A percentile compares a stretch with the other conserved stretches of the same genome.
phyloP scores from a whole-genome alignment of 2,797 vertebrate genomes.

The Alca torda region DNA sequence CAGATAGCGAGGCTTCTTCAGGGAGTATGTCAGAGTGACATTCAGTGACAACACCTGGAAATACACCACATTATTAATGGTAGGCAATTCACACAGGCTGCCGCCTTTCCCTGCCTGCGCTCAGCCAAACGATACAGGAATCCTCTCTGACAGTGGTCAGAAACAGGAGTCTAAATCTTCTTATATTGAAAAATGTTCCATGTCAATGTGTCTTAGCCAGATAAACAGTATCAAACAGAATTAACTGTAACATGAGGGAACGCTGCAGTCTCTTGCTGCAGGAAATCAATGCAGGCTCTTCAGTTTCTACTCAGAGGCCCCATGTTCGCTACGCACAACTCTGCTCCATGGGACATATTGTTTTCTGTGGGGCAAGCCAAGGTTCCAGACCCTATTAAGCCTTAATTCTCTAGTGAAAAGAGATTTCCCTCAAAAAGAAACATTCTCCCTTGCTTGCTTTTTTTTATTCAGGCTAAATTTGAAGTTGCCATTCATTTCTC shows the following conservation, averaged over 20 bases:
- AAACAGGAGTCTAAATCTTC: slow-evolving; percentile 13
- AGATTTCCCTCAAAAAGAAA: neutral
- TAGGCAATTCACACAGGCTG: slow-evolving; percentile 2
- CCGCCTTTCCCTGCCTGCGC: neutral
- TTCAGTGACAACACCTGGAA: slow-evolving; percentile 43
- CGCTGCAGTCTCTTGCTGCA: neutral
- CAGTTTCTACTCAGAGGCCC: neutral
- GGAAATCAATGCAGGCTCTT: neutral
- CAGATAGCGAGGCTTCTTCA: neutral
- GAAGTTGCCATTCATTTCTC: neutral
- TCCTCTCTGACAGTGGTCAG: slow-evolving; percentile 29
- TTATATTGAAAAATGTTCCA: neutral
- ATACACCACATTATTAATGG: neutral
- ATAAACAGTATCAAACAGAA: slow-evolving; percentile 49
- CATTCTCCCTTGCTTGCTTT: neutral
- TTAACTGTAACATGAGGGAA: slow-evolving; percentile 28
- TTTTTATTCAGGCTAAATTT: slow-evolving; percentile 1
- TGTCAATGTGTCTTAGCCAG: slow-evolving; percentile 36
- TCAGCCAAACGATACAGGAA: neutral
- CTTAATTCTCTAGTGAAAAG: neutral
- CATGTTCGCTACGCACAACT: neutral
- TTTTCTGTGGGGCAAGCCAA: neutral
- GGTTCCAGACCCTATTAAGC: slow-evolving; percentile 1
- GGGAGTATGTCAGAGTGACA: slow-evolving; percentile 32
- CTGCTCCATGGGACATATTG: neutral